These are phyloP conservation scores for Darevskia mixta DNA, from an alignment of 2,797 vertebrate species.

Conservation along the genomic window DNA sequence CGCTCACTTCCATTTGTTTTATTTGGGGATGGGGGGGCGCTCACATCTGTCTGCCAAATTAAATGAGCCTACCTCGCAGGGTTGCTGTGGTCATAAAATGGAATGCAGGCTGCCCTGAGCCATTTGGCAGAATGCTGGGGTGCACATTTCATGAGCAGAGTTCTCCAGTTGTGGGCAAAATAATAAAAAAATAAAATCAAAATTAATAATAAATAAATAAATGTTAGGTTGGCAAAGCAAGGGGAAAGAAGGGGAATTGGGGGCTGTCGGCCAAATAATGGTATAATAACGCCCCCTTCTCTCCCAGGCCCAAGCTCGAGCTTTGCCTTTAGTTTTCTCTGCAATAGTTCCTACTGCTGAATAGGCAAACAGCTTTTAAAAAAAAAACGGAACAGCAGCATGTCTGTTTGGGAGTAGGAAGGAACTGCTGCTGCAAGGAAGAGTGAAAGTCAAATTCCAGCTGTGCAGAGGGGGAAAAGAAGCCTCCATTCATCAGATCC, in stretches of 20 bases:
- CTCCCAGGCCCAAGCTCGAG: background rate
- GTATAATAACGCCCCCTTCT: background rate
- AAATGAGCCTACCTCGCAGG: background rate
- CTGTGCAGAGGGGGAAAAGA: conserved; percentile 3
- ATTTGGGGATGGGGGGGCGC: no score
- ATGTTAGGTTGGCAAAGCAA: background rate
- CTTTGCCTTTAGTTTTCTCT: conserved; percentile 6
- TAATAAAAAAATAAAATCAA: no score
- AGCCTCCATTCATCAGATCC: background rate
- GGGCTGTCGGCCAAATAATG: background rate
- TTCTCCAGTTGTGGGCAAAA: background rate
- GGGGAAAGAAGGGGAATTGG: no score
- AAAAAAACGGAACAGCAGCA: conserved; percentile 29
- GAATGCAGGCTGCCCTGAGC: background rate
- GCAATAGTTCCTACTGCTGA: background rate
- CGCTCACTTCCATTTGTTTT: no score
- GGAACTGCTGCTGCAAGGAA: background rate
- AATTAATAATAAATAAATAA: no score
- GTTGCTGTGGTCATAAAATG: background rate
- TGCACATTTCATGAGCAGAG: background rate
- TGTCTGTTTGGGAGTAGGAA: conserved; percentile 10
- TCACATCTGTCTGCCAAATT: no score
- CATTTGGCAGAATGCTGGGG: background rate
- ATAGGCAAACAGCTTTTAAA: background rate
- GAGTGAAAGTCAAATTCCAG: conserved; percentile 20